Evolutionary conservation across 2,888 invertebrate species (phyloP).

Genomic region (Idaea aversata): DNA sequence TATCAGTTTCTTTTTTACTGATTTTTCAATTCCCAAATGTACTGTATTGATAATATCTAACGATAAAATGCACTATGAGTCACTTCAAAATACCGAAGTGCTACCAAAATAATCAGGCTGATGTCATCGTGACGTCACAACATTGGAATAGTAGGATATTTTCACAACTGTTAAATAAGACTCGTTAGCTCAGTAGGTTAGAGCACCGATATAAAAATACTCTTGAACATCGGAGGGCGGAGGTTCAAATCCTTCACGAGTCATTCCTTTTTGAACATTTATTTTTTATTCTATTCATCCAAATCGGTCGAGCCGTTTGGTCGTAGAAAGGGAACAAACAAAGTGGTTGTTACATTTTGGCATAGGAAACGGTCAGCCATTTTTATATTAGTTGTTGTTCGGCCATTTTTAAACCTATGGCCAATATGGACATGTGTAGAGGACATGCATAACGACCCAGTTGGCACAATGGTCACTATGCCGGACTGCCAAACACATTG

Average conservation of each 20-base stretch:
- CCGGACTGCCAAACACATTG: too few relatives aligned
- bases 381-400: too few relatives aligned
- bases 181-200: conserved; percentile 43
- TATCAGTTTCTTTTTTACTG: background rate
- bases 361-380: too few relatives aligned
- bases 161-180: conserved; percentile 6
- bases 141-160: background rate
- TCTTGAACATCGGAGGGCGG: conserved; percentile 37
- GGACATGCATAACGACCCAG: too few relatives aligned
- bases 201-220: conserved; percentile 34
- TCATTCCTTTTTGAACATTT: conserved; percentile 9
- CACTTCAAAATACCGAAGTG: background rate
- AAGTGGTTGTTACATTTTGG: too few relatives aligned
- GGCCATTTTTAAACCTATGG: too few relatives aligned
- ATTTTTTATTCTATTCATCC: too few relatives aligned
- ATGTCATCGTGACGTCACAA: conserved; percentile 17
- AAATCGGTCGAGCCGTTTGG: too few relatives aligned
- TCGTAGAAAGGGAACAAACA: too few relatives aligned
- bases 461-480: too few relatives aligned
- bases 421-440: too few relatives aligned
- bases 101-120: conserved; percentile 4
- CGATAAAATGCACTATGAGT: too few relatives aligned
- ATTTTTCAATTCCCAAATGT: background rate
- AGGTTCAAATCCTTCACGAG: conserved; percentile 43
- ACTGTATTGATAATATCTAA: background rate